A percentile compares a stretch with the other conserved stretches of the same genome.
Conservation (phyloP, 1,140 invertebrate genomes). For the Drosophila lini region DNA sequence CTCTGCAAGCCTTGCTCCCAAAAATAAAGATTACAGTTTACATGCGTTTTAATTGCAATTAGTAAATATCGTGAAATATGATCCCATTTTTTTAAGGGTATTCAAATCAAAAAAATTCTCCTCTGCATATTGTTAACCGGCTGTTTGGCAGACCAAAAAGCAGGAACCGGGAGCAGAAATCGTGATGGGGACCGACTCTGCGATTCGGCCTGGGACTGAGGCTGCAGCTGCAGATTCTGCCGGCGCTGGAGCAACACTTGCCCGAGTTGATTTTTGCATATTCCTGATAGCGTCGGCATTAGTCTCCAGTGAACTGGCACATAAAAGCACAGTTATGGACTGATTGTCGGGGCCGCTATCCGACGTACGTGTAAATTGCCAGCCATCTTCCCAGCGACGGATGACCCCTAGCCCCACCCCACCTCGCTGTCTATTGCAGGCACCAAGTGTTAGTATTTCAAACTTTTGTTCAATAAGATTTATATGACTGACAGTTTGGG, state of each 20-base stretch:
- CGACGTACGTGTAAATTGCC: constrained; percentile 56
- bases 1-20: neutral
- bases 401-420: constrained; percentile 2
- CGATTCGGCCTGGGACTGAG: neutral
- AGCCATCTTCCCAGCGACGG: constrained; percentile 17
- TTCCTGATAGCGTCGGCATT: constrained; percentile 72
- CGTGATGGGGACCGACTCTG: constrained; percentile 8
- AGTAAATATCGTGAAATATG: neutral
- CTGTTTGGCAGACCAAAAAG: constrained; percentile 51
- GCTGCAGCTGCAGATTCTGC: constrained; percentile 4
- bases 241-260: constrained; percentile 48
- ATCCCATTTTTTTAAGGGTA: constrained; percentile 26
- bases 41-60: neutral
- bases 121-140: constrained; percentile 64
- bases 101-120: constrained; percentile 37
- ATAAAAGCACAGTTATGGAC: constrained; percentile 78
- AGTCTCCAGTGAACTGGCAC: constrained; percentile 79
- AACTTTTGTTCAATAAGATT: constrained; percentile 75
- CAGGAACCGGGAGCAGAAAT: constrained; percentile 9
- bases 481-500: constrained; percentile 70
- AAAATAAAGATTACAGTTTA: neutral
- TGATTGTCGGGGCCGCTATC: constrained; percentile 68
- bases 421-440: constrained; percentile 19
- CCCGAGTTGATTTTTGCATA: constrained; percentile 77
- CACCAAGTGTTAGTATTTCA: constrained; percentile 66